Evolutionary conservation across 2,888 invertebrate genomes (phyloP).

Genomic region (Sarcophaga variegata): DNA sequence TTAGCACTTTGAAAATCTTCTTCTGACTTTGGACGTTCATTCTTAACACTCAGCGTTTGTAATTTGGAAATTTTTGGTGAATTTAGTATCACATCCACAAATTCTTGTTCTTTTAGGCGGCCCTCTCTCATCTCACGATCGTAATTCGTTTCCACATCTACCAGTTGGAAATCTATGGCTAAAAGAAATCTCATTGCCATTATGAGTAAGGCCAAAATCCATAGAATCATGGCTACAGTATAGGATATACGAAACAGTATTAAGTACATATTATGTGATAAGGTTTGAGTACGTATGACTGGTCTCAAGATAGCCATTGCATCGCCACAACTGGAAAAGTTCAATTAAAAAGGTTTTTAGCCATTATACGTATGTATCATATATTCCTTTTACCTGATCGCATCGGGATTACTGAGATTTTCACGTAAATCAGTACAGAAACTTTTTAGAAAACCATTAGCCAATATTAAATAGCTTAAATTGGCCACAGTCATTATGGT

Average conservation of each 20-base stretch:
- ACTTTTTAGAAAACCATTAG: slow-evolving; percentile 74
- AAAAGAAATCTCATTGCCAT: slow-evolving; percentile 77
- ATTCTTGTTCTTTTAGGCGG: slow-evolving; percentile 61
- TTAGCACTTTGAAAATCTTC: slow-evolving; percentile 79
- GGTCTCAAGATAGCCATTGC: slow-evolving; percentile 78
- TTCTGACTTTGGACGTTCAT: slow-evolving; percentile 74
- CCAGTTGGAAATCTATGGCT: slow-evolving; percentile 78
- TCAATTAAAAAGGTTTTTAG: slow-evolving; percentile 2
- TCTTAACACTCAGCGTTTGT: slow-evolving; percentile 22
- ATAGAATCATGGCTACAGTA: slow-evolving; percentile 74
- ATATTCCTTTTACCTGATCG: slow-evolving; percentile 72
- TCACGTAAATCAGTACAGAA: slow-evolving; percentile 75
- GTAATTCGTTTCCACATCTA: slow-evolving; percentile 76
- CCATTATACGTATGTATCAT: too few species aligned
- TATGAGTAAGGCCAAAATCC: slow-evolving; percentile 76
- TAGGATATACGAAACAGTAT: slow-evolving; percentile 75
- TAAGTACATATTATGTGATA: slow-evolving; percentile 75
- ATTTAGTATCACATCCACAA: slow-evolving; percentile 71
- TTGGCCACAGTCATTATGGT: slow-evolving; percentile 76
- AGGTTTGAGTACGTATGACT: slow-evolving; percentile 73
- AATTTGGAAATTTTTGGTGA: slow-evolving; percentile 71
- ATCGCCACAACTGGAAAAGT: slow-evolving; percentile 74
- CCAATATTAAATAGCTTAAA: slow-evolving; percentile 74
- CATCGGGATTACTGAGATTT: slow-evolving; percentile 74
- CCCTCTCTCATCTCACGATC: slow-evolving; percentile 65